Conservation (phyloP, 1,140 invertebrate species). For the Nixonia krombeini region DNA sequence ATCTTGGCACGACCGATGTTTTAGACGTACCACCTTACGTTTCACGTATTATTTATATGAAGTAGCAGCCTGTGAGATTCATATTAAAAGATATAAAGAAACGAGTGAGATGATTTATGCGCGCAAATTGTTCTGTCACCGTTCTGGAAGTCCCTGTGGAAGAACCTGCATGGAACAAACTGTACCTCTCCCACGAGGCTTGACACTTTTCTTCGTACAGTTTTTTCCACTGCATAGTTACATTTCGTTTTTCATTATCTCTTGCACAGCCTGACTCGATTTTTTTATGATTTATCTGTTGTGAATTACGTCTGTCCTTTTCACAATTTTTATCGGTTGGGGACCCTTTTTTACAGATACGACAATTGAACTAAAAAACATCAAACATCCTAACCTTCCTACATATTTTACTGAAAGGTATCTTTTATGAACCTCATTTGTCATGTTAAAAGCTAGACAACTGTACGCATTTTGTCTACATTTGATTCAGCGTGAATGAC, state of each 20-base stretch:
- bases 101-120: slow-evolving; percentile 67
- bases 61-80: slow-evolving; percentile 55
- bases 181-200: slow-evolving; percentile 52
- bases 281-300: slow-evolving; percentile 3
- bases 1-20: slow-evolving; percentile 60
- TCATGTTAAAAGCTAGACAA: too few species aligned
- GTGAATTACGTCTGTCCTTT: background rate
- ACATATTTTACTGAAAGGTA: too few species aligned
- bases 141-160: slow-evolving; percentile 40
- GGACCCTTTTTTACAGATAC: too few species aligned
- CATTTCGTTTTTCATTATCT: slow-evolving; percentile 25
- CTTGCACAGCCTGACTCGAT: slow-evolving; percentile 20
- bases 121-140: slow-evolving; percentile 69
- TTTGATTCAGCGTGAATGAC: too few species aligned
- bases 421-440: too few species aligned
- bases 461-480: too few species aligned
- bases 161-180: slow-evolving; percentile 13
- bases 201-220: slow-evolving; percentile 30
- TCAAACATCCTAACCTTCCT: too few species aligned
- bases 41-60: slow-evolving; percentile 45
- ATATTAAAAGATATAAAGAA: slow-evolving; percentile 70
- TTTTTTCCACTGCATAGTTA: slow-evolving; percentile 32
- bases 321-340: background rate
- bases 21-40: slow-evolving; percentile 52
- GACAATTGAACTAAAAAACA: too few species aligned